These are phyloP conservation scores for Lacerta viridis DNA, from an alignment of 2,797 vertebrate species.

Conservation along the genomic window DNA sequence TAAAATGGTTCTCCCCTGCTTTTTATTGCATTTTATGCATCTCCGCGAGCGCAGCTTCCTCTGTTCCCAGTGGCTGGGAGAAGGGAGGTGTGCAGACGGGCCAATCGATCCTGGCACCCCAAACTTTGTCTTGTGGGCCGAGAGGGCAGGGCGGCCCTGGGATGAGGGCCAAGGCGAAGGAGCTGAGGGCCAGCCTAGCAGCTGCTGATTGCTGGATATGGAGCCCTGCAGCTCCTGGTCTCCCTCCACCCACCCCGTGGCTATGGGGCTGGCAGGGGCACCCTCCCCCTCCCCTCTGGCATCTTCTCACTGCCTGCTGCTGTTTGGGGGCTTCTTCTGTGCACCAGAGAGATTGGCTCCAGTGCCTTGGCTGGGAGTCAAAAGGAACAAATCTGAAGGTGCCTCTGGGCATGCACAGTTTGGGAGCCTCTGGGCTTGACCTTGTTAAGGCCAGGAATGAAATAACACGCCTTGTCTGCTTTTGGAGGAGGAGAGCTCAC, in stretches of 20 bases:
- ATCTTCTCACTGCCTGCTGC: too few relatives aligned
- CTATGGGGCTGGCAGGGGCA: background rate
- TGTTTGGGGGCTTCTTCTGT: background rate
- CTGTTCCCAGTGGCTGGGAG: background rate
- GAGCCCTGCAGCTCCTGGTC: too few relatives aligned
- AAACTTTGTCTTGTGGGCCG: background rate
- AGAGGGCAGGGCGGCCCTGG: background rate
- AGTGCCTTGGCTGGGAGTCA: too few relatives aligned
- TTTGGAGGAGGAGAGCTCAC: background rate
- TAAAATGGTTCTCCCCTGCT: too few relatives aligned
- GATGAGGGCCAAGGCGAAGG: background rate
- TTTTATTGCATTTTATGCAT: too few relatives aligned
- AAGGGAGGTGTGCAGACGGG: too few relatives aligned
- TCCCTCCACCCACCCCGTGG: too few relatives aligned
- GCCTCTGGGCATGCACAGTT: background rate
- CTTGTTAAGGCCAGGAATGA: background rate
- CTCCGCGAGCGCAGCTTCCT: too few relatives aligned
- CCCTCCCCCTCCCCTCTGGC: too few relatives aligned
- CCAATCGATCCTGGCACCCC: too few relatives aligned
- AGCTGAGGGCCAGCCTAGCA: background rate
- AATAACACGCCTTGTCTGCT: background rate
- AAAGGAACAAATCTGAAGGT: too few relatives aligned
- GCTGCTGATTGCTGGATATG: too few relatives aligned
- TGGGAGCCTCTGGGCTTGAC: background rate
- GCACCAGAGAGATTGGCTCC: background rate